These are phyloP conservation scores for Chondrosia reniformis DNA, from an alignment of 37 sponge, comb jelly and placozoan genomes.

Conservation along the genomic window DNA sequence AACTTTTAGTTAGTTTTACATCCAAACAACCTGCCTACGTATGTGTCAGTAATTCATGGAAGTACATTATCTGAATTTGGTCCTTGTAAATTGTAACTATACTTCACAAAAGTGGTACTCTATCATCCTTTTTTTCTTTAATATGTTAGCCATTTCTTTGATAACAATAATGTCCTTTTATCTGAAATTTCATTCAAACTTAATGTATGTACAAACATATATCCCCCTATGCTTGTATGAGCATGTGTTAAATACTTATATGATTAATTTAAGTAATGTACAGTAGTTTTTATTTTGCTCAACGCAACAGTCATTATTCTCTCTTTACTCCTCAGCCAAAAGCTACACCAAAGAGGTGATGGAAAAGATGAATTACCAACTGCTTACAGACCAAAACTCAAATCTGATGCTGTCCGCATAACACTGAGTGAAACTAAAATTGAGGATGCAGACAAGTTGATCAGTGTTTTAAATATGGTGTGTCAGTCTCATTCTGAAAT, in stretches of 20 bases:
- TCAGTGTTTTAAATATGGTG: background rate
- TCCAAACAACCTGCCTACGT: background rate
- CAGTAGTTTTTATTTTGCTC: too few species aligned
- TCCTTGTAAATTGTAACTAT: background rate
- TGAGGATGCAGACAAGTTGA: background rate
- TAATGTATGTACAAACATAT: background rate
- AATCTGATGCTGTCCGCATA: slow-evolving; percentile 4
- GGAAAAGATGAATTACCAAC: background rate
- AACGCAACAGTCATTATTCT: too few species aligned
- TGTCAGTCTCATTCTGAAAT: too few species aligned
- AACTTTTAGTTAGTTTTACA: background rate
- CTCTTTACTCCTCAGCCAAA: too few species aligned
- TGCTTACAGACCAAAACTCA: background rate
- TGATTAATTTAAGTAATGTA: too few species aligned
- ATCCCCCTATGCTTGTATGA: background rate
- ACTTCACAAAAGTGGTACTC: background rate
- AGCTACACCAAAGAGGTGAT: background rate
- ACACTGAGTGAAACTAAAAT: background rate
- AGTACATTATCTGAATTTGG: background rate
- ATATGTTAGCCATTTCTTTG: too few species aligned
- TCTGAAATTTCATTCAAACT: too few species aligned
- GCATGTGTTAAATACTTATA: background rate
- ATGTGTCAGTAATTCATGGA: background rate
- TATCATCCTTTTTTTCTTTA: too few species aligned
- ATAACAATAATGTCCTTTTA: too few species aligned